These are phyloP conservation scores for Agrochola circellaris DNA, from an alignment of 2,888 invertebrate species.

Conservation along the genomic window DNA sequence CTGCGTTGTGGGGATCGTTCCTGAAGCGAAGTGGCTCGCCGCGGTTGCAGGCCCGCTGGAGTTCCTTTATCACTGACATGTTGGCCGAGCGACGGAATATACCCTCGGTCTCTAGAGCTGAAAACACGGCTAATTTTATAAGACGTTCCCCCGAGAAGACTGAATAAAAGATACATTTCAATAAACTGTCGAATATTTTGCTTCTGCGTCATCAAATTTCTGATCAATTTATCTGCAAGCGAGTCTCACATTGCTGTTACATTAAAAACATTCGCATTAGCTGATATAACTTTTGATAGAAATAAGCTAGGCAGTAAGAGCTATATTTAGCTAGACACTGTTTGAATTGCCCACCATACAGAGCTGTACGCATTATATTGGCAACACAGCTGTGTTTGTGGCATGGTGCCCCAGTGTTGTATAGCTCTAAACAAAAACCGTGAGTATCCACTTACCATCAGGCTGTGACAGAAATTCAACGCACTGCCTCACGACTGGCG, in stretches of 20 bases:
- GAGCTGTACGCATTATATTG: neutral
- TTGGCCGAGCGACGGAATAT: conserved; percentile 98
- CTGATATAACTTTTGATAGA: neutral
- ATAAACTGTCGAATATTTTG: neutral
- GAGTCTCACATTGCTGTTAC: neutral
- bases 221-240: neutral
- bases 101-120: conserved; percentile 96
- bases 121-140: neutral
- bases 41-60: conserved; percentile 96
- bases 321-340: neutral
- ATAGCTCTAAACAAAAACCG: neutral
- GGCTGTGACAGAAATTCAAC: conserved; percentile 97
- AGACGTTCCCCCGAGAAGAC: neutral
- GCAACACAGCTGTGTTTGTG: neutral
- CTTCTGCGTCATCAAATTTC: neutral
- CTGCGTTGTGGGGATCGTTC: conserved; percentile 97
- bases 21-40: conserved; percentile 95
- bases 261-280: conserved; percentile 4
- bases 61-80: conserved; percentile 94
- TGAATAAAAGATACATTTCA: neutral
- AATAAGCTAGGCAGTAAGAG: conserved; percentile 1
- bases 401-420: neutral
- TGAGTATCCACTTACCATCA: conserved; percentile 92
- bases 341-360: neutral
- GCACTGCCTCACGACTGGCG: conserved; percentile 97